Evolutionary conservation across 2,888 invertebrate genomes (phyloP), one percentile per base, ranked within the genome.

Genomic region (Diarsia brunnea): DNA sequence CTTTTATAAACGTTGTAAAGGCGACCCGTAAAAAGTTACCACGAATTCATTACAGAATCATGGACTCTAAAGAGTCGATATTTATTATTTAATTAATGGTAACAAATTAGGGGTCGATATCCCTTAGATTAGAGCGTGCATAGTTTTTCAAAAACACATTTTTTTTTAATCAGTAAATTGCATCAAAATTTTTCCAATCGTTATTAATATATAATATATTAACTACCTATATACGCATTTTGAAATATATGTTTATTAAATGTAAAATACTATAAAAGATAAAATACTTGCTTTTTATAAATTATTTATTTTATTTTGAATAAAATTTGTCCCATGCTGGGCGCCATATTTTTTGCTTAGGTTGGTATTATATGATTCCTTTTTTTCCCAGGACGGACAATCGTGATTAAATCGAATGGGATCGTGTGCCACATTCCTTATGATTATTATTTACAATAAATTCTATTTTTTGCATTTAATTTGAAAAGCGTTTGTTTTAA

Each of bases 361-460:
- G 47, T 67, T 78, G 53, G 58, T 70, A 67, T 16, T 47, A 63
- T 19, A 65, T 49, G 24, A 61, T 24, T 21, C 27, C 14, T 71
- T 78, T 84, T 78, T 75, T 85, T 73, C 78, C 24, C 84, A 88
- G 88, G 87, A 88, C 16, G 87, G 72, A 63, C 74, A 79, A 58
- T 72, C 78, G 73, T 80, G 60, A 84, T 51, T 45, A 65, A 65
- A 71, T 63, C 21, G 27, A 73, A 64, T 67, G 58, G 45, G 71
- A 69, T 71, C 69, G 69, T 61, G 49, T 63, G 64, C 63, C 21
- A 69, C 87, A 85, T 87, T 85, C 87, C 86, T 58, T 63, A 65
- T 11, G 10, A 24, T 38, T 53, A 55, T 78, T 64, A 68, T 76
- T 78, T 77, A 58, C 65, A 84, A 82, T 82, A 86, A 86, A 86